Evolutionary conservation across 2,888 invertebrate genomes (phyloP).

Genomic region (Cephus rjabovi): DNA sequence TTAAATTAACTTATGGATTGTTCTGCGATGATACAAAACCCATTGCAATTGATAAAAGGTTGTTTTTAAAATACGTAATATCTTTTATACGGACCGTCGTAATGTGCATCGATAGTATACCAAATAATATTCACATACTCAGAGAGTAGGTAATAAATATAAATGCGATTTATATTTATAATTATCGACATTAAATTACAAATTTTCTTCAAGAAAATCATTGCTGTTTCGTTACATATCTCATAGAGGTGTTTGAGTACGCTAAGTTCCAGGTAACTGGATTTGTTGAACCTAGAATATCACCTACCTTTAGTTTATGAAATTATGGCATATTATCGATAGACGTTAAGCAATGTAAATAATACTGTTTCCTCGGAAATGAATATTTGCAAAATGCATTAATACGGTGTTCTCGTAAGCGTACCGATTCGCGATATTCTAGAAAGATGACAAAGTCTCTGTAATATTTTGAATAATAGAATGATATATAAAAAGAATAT

Average conservation of each 20-base stretch:
- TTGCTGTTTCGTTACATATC: neutral
- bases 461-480: slow-evolving; percentile 6
- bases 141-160: neutral
- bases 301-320: neutral
- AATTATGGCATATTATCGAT: neutral
- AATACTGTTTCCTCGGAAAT: neutral
- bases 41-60: neutral
- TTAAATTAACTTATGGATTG: neutral
- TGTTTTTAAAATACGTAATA: neutral
- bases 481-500: neutral
- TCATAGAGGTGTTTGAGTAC: neutral
- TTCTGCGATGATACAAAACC: neutral
- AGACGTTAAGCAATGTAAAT: neutral
- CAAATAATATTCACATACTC: neutral
- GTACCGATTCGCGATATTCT: neutral
- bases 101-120: neutral
- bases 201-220: neutral
- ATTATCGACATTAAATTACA: neutral
- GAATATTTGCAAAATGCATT: neutral
- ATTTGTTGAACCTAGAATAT: neutral
- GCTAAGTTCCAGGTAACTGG: neutral
- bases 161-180: neutral
- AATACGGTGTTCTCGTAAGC: neutral
- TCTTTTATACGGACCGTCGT: neutral
- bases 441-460: slow-evolving; percentile 1